Evolutionary conservation across 2,797 vertebrate genomes (phyloP).

Genomic region (Brotula barbata): DNA sequence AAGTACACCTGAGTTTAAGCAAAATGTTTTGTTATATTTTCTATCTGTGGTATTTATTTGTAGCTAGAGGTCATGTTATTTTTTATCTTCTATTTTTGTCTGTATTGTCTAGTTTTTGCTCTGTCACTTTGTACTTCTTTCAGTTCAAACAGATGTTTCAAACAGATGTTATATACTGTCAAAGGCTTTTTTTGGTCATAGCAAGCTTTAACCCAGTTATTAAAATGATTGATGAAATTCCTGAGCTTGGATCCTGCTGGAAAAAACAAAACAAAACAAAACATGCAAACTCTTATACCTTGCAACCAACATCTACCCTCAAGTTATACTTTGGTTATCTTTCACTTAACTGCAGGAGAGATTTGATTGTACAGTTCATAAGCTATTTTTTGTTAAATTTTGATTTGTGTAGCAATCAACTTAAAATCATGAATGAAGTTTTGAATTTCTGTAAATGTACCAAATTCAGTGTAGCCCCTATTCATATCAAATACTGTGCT

Average conservation of each 20-base stretch:
- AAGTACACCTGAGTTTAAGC: constrained; percentile 79
- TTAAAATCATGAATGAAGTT: constrained; percentile 68
- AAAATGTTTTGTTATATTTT: constrained; percentile 81
- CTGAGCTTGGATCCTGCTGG: constrained; percentile 65
- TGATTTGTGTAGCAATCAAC: constrained; percentile 66
- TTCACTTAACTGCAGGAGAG: constrained; percentile 62
- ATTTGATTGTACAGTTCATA: constrained; percentile 82
- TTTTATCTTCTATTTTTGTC: constrained; percentile 36
- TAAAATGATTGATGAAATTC: constrained; percentile 68
- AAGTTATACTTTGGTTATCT: constrained; percentile 34
- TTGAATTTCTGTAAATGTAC: constrained; percentile 75
- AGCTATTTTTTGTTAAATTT: constrained; percentile 78
- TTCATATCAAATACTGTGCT: constrained; percentile 68
- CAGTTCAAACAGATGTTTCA: constrained; percentile 56
- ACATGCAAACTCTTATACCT: constrained; percentile 48
- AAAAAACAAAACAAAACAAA: constrained; percentile 38
- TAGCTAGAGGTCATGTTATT: constrained; percentile 74
- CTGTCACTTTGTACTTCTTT: constrained; percentile 35
- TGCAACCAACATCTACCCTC: constrained; percentile 47
- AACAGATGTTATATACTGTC: constrained; percentile 51
- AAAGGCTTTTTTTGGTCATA: constrained; percentile 48
- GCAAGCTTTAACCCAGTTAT: constrained; percentile 69
- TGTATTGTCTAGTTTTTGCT: constrained; percentile 30
- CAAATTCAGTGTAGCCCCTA: constrained; percentile 68
- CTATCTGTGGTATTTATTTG: constrained; percentile 86